Evolutionary conservation across 2,113 vertebrate species (phyloP), one percentile per base, ranked within the genome.

Genomic region (Crocuta crocuta): DNA sequence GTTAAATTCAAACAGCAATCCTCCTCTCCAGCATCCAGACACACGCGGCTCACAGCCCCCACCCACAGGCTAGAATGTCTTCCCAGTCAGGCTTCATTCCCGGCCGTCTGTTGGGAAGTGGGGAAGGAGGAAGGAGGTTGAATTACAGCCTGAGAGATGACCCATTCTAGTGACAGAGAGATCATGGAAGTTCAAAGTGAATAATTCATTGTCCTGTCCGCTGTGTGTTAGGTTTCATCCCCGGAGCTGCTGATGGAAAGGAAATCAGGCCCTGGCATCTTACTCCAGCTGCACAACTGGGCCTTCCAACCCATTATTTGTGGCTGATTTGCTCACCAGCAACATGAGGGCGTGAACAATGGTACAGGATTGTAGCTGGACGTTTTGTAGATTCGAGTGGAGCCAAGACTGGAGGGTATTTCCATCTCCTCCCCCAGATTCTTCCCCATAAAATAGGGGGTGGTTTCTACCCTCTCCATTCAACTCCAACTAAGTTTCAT

Each of bases 161-260:
- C 97, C 98, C 96, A 94, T 94, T 95, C 93, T 95, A 43, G 33
- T 86, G 96, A 93, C 95, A 98, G 97, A 90, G 97, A 97, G 98
- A 98, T 97, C 53, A 19, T n/a, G 39, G 94, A 94, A 98, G 98
- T 96, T 94, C 98, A 97, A 98, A 94, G 96, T 99, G 98, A 99
- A 99, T 99, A 99, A 99, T 99, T 99, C 98, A 99, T 98, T 95
- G 97, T 95, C 85, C 96, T 94, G 79, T 96, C 73, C 65, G 95
- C 97, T 71, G 85, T 94, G 96, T 39, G 73, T 95, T 96, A 87
- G 85, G 50, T 97, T 98, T 97, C 93, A 71, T 94, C 90, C 86
- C 95, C 82, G 66, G 35, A 92, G 91, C 87, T 97, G 91, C 79
- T 91, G 97, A 74, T 76, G 93, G 89, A 68, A 83, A 76, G 81